These are phyloP conservation scores for Boulengeromyrus knoepffleri DNA, from an alignment of 2,113 vertebrate genomes.

Conservation along the genomic window DNA sequence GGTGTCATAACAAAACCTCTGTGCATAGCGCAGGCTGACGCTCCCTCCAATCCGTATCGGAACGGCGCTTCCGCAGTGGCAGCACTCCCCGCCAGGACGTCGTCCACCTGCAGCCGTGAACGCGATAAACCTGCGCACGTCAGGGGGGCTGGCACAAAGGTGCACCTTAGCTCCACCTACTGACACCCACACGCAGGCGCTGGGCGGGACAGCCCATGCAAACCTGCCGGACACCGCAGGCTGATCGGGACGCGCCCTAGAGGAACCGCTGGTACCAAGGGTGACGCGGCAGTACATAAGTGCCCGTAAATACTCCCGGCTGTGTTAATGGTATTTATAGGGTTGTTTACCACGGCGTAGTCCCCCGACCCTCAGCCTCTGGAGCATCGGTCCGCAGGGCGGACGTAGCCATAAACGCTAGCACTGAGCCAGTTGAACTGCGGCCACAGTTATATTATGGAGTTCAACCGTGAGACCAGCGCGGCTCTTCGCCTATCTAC, in stretches of 20 bases:
- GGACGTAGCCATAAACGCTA: neutral
- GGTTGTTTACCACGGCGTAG: conserved; percentile 37
- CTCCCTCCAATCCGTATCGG: neutral
- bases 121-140: conserved; percentile 8
- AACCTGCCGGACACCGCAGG: neutral
- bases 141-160: neutral
- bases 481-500: neutral
- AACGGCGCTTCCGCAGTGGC: neutral
- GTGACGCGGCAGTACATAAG: conserved; percentile 46
- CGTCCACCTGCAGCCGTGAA: neutral
- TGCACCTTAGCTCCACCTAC: neutral
- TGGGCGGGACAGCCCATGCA: neutral
- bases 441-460: neutral
- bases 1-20: neutral
- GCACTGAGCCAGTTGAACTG: too few species aligned
- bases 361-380: conserved; percentile 1
- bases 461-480: neutral
- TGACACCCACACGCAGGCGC: neutral
- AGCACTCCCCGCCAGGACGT: neutral
- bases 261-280: conserved; percentile 38
- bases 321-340: conserved; percentile 12
- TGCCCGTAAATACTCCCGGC: neutral
- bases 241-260: neutral
- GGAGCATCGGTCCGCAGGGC: neutral
- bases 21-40: too few species aligned